Percentiles rank a stretch among this genome's conserved stretches.
Conservation (phyloP, 92 coral and sea anemone species). For the Palythoa heliodiscus region DNA sequence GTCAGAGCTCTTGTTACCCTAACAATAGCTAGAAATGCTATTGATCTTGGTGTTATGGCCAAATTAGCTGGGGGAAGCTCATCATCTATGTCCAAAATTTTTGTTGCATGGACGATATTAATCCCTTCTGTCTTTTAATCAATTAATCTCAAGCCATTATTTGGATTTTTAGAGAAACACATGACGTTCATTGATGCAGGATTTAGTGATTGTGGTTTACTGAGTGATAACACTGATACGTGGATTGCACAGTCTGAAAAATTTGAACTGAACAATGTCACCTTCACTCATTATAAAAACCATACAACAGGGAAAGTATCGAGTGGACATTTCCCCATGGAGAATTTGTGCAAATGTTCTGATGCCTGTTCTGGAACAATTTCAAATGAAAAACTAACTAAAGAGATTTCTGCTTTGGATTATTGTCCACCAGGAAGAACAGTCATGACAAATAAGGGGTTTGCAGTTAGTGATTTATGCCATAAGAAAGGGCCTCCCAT, state of each 20-base stretch:
- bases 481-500: constrained; percentile 60
- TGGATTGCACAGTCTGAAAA: constrained; percentile 67
- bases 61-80: no score
- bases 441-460: constrained; percentile 54
- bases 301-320: constrained; percentile 66
- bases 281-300: constrained; percentile 63
- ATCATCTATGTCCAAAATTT: no score
- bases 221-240: constrained; percentile 55
- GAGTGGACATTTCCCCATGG: constrained; percentile 61
- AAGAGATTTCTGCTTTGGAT: constrained; percentile 51
- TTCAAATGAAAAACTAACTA: constrained; percentile 61
- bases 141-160: constrained; percentile 55
- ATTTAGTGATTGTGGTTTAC: constrained; percentile 46
- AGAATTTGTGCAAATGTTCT: constrained; percentile 46
- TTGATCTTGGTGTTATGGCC: no score
- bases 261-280: constrained; percentile 58
- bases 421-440: constrained; percentile 51
- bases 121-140: constrained; percentile 32
- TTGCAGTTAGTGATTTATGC: constrained; percentile 49
- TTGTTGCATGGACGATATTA: no score
- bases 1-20: constrained; percentile 39
- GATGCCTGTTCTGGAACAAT: constrained; percentile 63
- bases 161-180: constrained; percentile 50
- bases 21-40: no score
- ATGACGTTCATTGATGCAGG: constrained; percentile 51